Percentiles rank a stretch among this genome's conserved stretches.
Evolutionary conservation across 1,140 invertebrate species (phyloP).

Genomic region (Psilanteris sp.): DNA sequence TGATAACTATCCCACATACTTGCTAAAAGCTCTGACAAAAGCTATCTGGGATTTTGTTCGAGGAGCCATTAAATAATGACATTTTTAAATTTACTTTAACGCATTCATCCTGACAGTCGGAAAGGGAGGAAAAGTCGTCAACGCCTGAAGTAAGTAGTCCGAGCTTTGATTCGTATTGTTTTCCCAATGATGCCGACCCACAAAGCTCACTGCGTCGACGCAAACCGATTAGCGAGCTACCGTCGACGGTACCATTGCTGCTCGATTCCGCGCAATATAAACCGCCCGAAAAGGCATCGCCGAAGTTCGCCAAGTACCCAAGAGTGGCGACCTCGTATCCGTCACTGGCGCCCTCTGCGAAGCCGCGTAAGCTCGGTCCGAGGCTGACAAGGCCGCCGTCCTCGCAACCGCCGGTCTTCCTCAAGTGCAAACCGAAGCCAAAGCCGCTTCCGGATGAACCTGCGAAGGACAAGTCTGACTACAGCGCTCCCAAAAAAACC

Average conservation of each 20-base stretch:
- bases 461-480: constrained; percentile 11
- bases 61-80: constrained; percentile 42
- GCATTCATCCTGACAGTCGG: constrained; percentile 76
- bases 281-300: constrained; percentile 36
- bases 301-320: constrained; percentile 70
- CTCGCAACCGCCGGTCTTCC: constrained; percentile 67
- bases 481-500: constrained; percentile 51
- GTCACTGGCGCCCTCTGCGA: constrained; percentile 34
- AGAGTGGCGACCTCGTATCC: constrained; percentile 68
- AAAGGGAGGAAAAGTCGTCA: constrained; percentile 78
- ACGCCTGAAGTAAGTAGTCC: constrained; percentile 81
- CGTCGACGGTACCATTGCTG: constrained; percentile 3
- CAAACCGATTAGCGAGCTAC: constrained; percentile 62
- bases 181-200: too few relatives aligned
- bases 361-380: constrained; percentile 57
- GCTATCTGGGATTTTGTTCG: constrained; percentile 13
- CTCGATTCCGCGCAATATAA: constrained; percentile 17
- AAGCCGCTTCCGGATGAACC: too few relatives aligned
- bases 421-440: constrained; percentile 70
- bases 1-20: too few relatives aligned
- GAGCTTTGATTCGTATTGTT: constrained; percentile 58
- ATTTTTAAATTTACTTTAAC: too few relatives aligned
- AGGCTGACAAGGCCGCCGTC: constrained; percentile 66
- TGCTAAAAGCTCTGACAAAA: too few relatives aligned
- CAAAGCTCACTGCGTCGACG: constrained; percentile 73